phyloP scores from a whole-genome alignment of 2,113 vertebrate species.

The Podarcis muralis region DNA sequence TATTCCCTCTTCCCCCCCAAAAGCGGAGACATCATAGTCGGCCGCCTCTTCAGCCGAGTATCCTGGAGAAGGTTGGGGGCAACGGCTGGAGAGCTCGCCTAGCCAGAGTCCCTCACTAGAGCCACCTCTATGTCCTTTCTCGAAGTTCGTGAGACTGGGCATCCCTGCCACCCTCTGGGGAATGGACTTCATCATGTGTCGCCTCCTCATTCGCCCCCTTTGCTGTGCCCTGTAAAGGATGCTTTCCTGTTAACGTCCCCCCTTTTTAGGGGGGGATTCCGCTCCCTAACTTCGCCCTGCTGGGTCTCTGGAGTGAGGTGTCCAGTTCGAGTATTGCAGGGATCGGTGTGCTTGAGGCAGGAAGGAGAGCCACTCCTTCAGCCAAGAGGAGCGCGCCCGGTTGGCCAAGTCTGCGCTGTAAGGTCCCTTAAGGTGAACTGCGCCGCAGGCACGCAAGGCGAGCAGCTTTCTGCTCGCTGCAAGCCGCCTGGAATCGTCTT shows the following conservation, averaged over 20 bases:
- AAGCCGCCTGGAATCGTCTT: too few species aligned
- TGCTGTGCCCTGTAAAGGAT: neutral
- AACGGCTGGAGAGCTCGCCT: too few species aligned
- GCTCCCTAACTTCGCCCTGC: neutral
- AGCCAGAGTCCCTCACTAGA: neutral
- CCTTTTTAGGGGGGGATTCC: too few species aligned
- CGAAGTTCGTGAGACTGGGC: too few species aligned
- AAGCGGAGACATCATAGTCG: neutral
- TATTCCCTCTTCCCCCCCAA: neutral
- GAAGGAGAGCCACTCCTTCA: neutral
- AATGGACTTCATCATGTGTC: too few species aligned
- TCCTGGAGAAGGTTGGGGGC: too few species aligned
- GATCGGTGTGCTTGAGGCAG: neutral
- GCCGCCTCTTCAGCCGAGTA: too few species aligned
- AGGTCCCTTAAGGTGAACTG: constrained; percentile 8
- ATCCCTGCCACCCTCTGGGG: too few species aligned
- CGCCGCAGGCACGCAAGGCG: rapidly evolving
- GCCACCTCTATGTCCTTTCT: neutral
- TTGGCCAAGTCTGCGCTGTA: neutral
- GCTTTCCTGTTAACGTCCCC: neutral
- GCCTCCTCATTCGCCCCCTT: too few species aligned
- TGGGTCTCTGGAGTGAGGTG: neutral
- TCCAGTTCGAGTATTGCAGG: neutral
- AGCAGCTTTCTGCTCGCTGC: neutral
- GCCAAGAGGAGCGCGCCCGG: neutral